Conservation (phyloP, 2,113 vertebrate genomes). For the Rostratula benghalensis region DNA sequence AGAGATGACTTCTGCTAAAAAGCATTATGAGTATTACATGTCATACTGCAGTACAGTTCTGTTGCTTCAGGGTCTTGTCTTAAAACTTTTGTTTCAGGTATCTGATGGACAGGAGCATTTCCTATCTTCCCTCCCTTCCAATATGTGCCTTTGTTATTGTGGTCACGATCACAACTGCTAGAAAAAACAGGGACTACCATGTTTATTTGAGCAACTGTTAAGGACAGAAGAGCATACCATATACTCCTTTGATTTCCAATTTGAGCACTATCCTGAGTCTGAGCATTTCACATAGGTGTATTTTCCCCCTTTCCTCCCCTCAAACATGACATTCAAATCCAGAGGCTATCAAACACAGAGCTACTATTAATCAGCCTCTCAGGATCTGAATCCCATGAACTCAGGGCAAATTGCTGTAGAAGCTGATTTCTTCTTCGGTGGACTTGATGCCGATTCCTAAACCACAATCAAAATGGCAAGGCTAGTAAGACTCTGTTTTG, state of each 20-base stretch:
- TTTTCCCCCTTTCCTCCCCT: neutral
- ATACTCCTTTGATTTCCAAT: neutral
- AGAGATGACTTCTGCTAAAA: neutral
- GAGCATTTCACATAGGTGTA: neutral
- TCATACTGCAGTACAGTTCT: neutral
- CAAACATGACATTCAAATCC: neutral
- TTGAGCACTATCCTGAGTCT: neutral
- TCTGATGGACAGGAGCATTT: neutral
- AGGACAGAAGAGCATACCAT: neutral
- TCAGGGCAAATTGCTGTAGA: neutral
- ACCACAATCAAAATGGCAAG: neutral
- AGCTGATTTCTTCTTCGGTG: neutral
- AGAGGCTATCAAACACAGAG: neutral
- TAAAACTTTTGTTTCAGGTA: neutral
- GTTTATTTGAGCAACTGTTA: neutral
- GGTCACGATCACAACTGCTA: neutral
- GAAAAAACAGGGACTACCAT: neutral
- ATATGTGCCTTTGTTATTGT: neutral
- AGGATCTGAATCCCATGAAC: neutral
- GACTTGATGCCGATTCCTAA: neutral
- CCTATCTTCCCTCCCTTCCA: neutral
- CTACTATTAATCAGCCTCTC: neutral
- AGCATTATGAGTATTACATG: rapidly evolving
- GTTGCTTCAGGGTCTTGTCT: neutral
- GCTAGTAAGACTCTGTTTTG: neutral